Evolutionary conservation across 1,140 invertebrate species (phyloP), one percentile per base, ranked within the genome.

Genomic region (Eciton burchellii): DNA sequence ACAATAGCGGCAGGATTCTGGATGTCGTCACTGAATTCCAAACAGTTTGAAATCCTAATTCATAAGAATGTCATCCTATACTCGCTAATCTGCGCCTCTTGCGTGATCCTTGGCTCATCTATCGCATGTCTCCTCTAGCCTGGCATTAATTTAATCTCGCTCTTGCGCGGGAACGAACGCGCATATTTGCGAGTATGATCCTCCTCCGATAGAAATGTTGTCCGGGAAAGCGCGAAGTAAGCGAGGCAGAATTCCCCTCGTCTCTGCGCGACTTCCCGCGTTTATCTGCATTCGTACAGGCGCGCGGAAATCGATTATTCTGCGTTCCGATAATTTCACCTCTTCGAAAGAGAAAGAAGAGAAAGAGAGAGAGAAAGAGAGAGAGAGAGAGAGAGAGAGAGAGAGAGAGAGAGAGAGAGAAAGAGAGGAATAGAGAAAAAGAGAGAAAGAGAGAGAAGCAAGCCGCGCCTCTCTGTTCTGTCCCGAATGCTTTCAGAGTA

Each of bases 111-210:
- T 49, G 6, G 19, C 63, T 70, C 63, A 29, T 21, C 35, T 79
- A 70, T 57, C 74, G 43, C 65, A 12, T 43, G 14, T 19, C 59
- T 35, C 35, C 21, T 56, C 35, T 59, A 29, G 35, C 49, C 52
- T 70, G 74, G 74, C 47, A 79, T 77, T 77, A 79, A 68, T 79
- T 79, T 70, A 79, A 70, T 79, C 74, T 63, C 35, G 49, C 49
- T 43, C 57, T 62, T 49, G 57, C 57, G 59, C 57, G 49, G 35
- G 35, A 35, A 79, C 54, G 16, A 56, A 43, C 62, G 74, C 29
- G 62, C 49, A 56, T 56, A 45, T 79, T 56, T 79, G 63, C 63
- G 41, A 70, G 56, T 62, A 68, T 62, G 63, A 79, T 70, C 26
- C 63, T 3, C 12, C 21, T 35, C 35, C n/a, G 49, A 29, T n/a